Percentiles rank a stretch among this genome's conserved stretches.
Conservation (phyloP, 2,113 vertebrate species). For the Nettapus auritus region DNA sequence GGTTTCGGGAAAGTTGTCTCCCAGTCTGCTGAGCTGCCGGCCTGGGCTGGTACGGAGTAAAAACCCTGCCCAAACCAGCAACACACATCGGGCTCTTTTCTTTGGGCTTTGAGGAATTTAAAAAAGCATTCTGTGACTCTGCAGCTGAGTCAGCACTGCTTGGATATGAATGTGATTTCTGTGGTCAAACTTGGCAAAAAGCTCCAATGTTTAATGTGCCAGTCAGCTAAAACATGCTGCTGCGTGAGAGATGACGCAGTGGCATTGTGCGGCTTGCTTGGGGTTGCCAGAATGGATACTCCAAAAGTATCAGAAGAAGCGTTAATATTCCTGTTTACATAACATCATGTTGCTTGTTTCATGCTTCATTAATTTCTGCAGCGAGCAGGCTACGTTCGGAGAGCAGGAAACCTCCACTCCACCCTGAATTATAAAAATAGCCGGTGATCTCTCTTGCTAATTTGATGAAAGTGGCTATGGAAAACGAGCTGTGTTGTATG, state of each 20-base stretch:
- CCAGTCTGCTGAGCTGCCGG: background rate
- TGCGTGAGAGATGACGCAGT: background rate
- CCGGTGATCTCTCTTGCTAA: background rate
- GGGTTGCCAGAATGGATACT: background rate
- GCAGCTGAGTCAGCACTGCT: background rate
- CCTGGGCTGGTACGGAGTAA: background rate
- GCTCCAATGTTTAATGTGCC: background rate
- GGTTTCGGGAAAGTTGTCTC: background rate
- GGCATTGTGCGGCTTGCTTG: background rate
- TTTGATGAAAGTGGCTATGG: background rate
- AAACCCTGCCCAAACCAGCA: background rate
- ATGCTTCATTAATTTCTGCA: slow-evolving; percentile 16
- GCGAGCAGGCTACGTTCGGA: background rate
- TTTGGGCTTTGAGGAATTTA: background rate
- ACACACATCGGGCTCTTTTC: background rate
- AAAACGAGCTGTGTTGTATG: background rate
- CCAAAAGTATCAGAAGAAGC: background rate
- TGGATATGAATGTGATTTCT: background rate
- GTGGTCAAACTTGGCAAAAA: slow-evolving; percentile 7
- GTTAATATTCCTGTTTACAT: slow-evolving; percentile 20
- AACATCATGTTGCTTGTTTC: slow-evolving; percentile 12
- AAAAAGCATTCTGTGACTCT: background rate
- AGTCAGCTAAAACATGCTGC: background rate
- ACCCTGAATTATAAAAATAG: background rate
- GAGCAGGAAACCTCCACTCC: background rate